Evolutionary conservation across 2,888 invertebrate genomes (phyloP).

Genomic region (Syrista parreyssii): DNA sequence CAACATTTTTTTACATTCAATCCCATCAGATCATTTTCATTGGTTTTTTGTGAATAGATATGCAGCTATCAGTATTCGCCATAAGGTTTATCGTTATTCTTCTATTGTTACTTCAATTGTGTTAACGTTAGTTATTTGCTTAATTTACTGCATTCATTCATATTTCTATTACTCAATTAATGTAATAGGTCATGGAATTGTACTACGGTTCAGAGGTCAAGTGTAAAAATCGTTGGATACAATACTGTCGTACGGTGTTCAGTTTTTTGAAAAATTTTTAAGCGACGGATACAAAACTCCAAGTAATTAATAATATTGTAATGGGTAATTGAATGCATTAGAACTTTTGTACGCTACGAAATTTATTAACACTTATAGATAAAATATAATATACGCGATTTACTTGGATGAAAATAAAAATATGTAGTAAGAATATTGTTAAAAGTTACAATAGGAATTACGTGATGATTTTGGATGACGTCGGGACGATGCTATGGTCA

Average conservation of each 20-base stretch:
- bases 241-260: neutral
- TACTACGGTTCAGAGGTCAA: neutral
- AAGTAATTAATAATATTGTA: too few species aligned
- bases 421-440: neutral
- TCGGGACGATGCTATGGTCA: slow-evolving; percentile 31
- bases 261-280: neutral
- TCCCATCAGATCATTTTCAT: neutral
- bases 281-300: too few species aligned
- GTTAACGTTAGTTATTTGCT: too few species aligned
- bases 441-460: neutral
- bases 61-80: neutral
- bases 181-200: neutral
- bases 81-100: neutral
- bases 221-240: neutral
- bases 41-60: neutral
- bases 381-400: neutral
- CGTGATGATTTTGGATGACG: neutral
- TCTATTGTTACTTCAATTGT: neutral
- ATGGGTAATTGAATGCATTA: neutral
- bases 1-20: neutral
- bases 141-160: too few species aligned
- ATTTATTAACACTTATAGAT: neutral
- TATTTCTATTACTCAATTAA: too few species aligned
- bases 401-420: neutral
- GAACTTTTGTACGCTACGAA: neutral